Percentiles rank a stretch among this genome's conserved stretches.
Conservation (phyloP, 2,888 invertebrate species). For the Aleiodes alternator region DNA sequence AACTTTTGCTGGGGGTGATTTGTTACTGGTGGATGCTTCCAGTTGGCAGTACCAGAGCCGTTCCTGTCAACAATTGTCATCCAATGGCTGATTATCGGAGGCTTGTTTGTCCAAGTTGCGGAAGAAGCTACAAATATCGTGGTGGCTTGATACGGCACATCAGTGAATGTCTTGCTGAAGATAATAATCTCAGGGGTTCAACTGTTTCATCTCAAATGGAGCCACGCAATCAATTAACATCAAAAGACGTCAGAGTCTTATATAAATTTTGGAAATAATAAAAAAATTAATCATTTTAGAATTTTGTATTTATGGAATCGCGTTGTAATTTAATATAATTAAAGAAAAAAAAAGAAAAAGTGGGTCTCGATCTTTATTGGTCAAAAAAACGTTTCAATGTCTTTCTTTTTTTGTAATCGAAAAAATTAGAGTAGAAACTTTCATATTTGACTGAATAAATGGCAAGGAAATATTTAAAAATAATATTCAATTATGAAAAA, state of each 20-base stretch:
- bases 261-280: slow-evolving; percentile 67
- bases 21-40: slow-evolving; percentile 61
- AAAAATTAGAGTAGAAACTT: not conserved
- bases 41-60: slow-evolving; percentile 57
- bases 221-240: slow-evolving; percentile 55
- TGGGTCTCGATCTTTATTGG: not conserved
- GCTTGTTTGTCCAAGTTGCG: slow-evolving; percentile 72
- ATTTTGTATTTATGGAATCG: not conserved
- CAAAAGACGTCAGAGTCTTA: slow-evolving; percentile 64
- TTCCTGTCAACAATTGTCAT: slow-evolving; percentile 57
- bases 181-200: slow-evolving; percentile 57
- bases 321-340: not conserved
- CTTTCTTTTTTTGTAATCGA: not conserved
- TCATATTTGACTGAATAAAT: slow-evolving; percentile 24
- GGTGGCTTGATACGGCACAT: slow-evolving; percentile 73
- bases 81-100: slow-evolving; percentile 69
- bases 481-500: not conserved
- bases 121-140: slow-evolving; percentile 74
- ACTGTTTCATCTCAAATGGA: slow-evolving; percentile 41
- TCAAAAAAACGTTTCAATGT: not conserved
- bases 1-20: slow-evolving; percentile 52
- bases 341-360: not conserved
- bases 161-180: slow-evolving; percentile 70
- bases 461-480: not conserved
- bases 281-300: not conserved